These are phyloP conservation scores for Meta bourneti DNA, from an alignment of 2,888 invertebrate species.

Conservation along the genomic window DNA sequence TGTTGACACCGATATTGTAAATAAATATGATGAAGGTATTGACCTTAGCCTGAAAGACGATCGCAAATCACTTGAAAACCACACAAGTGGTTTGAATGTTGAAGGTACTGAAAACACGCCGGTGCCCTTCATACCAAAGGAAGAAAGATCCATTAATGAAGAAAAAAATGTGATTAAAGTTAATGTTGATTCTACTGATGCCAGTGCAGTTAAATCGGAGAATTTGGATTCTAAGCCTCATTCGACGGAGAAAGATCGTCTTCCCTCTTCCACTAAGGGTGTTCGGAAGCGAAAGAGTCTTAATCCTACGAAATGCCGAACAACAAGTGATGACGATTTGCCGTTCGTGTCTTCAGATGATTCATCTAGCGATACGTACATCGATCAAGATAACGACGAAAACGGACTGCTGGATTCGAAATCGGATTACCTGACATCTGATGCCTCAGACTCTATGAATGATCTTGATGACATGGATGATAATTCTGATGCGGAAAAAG, in stretches of 20 bases:
- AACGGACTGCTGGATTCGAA: constrained; percentile 79
- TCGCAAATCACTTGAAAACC: constrained; percentile 72
- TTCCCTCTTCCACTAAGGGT: constrained; percentile 83
- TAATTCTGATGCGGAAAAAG: constrained; percentile 77
- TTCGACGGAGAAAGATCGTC: constrained; percentile 27
- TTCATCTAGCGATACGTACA: constrained; percentile 84
- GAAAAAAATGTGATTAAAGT: neutral
- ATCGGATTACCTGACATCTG: constrained; percentile 76
- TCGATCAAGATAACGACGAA: constrained; percentile 80
- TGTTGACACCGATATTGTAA: constrained; percentile 78
- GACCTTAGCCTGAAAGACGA: constrained; percentile 86
- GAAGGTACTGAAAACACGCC: constrained; percentile 11
- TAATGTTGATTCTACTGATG: neutral
- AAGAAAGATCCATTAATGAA: constrained; percentile 2
- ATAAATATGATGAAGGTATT: constrained; percentile 74
- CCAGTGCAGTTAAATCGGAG: neutral
- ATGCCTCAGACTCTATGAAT: constrained; percentile 72
- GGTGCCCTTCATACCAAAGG: neutral
- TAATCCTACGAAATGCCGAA: constrained; percentile 91
- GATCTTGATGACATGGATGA: constrained; percentile 79
- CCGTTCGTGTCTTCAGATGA: constrained; percentile 83
- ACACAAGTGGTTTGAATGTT: constrained; percentile 1
- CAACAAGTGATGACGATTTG: constrained; percentile 81
- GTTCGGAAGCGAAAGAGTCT: constrained; percentile 93
- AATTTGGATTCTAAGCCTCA: constrained; percentile 4